Conservation (phyloP, 2,888 invertebrate genomes). For the Perdita meconis region DNA sequence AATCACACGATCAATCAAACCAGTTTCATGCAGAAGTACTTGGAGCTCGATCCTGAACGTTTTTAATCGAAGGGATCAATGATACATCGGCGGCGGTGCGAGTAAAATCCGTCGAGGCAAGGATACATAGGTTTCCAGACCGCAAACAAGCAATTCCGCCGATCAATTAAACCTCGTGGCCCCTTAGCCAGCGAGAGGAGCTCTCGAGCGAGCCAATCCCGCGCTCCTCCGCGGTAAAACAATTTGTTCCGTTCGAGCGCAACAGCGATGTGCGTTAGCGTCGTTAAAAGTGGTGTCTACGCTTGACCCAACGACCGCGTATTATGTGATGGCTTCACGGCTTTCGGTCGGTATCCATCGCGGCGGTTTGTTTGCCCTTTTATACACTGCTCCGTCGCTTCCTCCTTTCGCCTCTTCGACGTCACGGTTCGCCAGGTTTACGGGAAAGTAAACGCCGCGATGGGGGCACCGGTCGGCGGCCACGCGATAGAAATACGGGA, state of each 20-base stretch:
- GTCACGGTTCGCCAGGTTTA: constrained; percentile 58
- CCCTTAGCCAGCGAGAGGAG: neutral
- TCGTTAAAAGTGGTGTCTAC: constrained; percentile 65
- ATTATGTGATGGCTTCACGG: constrained; percentile 58
- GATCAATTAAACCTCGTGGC: constrained; percentile 31
- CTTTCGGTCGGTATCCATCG: constrained; percentile 34
- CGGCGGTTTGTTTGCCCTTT: constrained; percentile 60
- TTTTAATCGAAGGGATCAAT: no score
- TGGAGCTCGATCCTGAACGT: no score
- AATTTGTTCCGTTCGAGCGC: constrained; percentile 48
- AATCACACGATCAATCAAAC: no score
- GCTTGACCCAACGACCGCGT: constrained; percentile 64
- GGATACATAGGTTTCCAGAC: neutral
- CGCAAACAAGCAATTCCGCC: constrained; percentile 3
- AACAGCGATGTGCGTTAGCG: constrained; percentile 22
- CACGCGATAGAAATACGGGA: constrained; percentile 45
- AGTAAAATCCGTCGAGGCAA: no score
- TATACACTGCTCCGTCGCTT: constrained; percentile 34
- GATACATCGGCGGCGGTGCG: no score
- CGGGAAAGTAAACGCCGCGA: constrained; percentile 52
- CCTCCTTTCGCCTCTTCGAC: constrained; percentile 41
- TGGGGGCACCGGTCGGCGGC: constrained; percentile 1
- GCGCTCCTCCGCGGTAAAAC: constrained; percentile 17
- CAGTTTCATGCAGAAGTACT: no score
- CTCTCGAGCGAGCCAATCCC: constrained; percentile 6